A percentile compares a stretch with the other conserved stretches of the same genome.
Conservation (phyloP, 2,797 vertebrate species). For the Gobio occitaniae region DNA sequence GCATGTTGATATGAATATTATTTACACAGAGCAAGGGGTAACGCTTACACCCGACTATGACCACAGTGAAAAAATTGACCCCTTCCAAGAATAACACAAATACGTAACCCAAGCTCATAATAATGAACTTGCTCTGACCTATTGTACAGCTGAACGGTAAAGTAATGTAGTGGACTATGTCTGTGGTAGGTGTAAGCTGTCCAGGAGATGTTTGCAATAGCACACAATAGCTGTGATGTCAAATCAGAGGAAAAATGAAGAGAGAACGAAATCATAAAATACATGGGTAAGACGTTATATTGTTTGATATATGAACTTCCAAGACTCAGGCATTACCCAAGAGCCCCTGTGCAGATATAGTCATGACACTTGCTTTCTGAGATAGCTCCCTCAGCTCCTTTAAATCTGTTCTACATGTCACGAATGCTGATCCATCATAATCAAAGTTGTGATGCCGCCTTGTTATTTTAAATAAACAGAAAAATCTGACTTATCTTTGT, state of each 20-base stretch:
- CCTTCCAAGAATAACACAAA: conserved; percentile 76
- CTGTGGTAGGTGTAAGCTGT: conserved; percentile 28
- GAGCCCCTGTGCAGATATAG: conserved; percentile 31
- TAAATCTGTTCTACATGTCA: conserved; percentile 40
- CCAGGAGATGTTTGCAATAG: not conserved
- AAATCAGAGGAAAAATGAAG: not conserved
- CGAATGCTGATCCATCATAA: conserved; percentile 50
- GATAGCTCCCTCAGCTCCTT: conserved; percentile 31
- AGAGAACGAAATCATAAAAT: not conserved
- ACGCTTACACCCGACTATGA: conserved; percentile 5
- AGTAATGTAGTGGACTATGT: conserved; percentile 20
- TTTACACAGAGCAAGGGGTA: conserved; percentile 36
- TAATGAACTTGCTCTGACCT: conserved; percentile 72
- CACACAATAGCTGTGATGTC: conserved; percentile 1
- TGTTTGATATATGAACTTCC: conserved; percentile 35
- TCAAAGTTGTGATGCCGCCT: conserved; percentile 16
- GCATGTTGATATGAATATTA: conserved; percentile 28
- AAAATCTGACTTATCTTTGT: conserved; percentile 45
- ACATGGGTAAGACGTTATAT: not conserved
- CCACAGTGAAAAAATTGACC: conserved; percentile 66
- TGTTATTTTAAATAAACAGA: conserved; percentile 54
- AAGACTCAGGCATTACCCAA: conserved; percentile 17
- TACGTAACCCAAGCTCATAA: conserved; percentile 72
- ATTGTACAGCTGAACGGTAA: conserved; percentile 1
- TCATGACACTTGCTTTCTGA: conserved; percentile 26